Evolutionary conservation across 2,113 vertebrate genomes (phyloP).

Genomic region (Pedionomus torquatus): DNA sequence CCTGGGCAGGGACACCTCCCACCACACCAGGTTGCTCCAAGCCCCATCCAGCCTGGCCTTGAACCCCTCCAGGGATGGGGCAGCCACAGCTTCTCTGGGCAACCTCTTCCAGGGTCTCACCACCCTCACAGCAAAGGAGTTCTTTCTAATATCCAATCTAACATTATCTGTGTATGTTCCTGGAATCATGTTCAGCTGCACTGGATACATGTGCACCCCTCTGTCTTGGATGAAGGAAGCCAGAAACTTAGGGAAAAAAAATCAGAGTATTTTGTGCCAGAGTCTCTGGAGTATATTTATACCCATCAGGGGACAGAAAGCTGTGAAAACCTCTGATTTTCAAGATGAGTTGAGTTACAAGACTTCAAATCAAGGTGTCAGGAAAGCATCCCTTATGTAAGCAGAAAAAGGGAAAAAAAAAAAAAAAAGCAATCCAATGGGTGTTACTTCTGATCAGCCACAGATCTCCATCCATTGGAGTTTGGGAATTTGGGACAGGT

Average conservation of each 20-base stretch:
- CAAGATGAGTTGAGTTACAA: background rate
- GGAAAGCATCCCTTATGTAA: background rate
- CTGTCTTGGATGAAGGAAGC: fast-evolving
- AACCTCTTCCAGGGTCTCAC: too few species aligned
- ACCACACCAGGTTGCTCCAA: too few species aligned
- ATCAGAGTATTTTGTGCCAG: background rate
- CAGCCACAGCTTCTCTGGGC: too few species aligned
- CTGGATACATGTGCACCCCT: background rate
- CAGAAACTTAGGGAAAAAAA: background rate
- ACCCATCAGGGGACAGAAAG: background rate
- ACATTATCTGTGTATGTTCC: fast-evolving
- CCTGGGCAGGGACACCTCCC: too few species aligned
- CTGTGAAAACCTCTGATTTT: background rate
- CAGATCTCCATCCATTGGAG: background rate
- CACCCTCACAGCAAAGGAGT: too few species aligned
- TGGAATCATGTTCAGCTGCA: fast-evolving
- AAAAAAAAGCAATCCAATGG: too few species aligned
- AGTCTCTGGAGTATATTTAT: fast-evolving
- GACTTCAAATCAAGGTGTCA: background rate
- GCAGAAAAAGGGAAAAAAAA: background rate
- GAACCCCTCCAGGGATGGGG: too few species aligned
- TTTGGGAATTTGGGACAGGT: background rate
- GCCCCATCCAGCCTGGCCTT: too few species aligned
- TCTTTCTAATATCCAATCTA: too few species aligned
- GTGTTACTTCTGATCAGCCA: background rate